Percentiles rank a stretch among this genome's conserved stretches.
These are phyloP conservation scores for Myrmecobius fasciatus DNA, from an alignment of 2,113 vertebrate genomes.

Conservation along the genomic window DNA sequence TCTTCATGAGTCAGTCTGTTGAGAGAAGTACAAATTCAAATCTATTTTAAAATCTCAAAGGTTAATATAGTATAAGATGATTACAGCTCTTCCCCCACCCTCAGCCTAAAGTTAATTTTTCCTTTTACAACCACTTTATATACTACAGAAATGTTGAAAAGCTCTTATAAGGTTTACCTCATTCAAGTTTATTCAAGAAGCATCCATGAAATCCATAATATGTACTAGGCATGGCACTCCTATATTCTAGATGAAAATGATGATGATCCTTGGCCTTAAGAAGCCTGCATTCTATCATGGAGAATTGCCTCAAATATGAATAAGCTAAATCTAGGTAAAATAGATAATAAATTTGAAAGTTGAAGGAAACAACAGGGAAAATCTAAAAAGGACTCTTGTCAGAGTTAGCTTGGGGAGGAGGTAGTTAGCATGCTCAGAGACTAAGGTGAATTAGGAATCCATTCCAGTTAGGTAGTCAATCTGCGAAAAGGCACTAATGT, in stretches of 20 bases:
- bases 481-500: background rate
- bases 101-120: background rate
- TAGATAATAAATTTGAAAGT: background rate
- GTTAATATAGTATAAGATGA: background rate
- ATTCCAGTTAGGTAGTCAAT: background rate
- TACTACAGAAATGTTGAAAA: background rate
- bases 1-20: background rate
- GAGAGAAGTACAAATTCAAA: background rate
- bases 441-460: background rate
- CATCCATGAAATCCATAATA: background rate
- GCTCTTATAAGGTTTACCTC: background rate
- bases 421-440: background rate
- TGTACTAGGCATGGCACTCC: background rate
- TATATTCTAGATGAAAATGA: background rate
- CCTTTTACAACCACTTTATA: background rate
- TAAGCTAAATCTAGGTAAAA: background rate
- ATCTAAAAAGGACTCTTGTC: background rate
- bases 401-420: background rate
- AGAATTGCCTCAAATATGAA: background rate
- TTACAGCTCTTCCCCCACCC: slow-evolving; percentile 8
- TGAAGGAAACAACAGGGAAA: background rate
- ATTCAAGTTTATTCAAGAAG: background rate
- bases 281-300: background rate
- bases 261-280: background rate
- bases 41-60: slow-evolving; percentile 20